phyloP scores from a whole-genome alignment of 2,888 invertebrate species.

The Resseliella maxima region DNA sequence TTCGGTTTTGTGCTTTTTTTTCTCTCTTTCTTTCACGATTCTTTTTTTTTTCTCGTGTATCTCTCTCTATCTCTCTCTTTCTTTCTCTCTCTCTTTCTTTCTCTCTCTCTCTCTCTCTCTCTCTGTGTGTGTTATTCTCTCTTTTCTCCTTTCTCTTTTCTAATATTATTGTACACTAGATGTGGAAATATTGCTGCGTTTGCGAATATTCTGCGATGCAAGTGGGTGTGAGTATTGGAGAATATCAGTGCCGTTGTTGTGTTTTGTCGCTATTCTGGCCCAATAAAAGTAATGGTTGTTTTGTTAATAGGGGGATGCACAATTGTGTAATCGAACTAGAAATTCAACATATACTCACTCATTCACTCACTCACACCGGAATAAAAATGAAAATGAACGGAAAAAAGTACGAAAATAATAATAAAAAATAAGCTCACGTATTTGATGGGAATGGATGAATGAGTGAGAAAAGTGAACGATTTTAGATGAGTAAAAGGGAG shows the following conservation, averaged over 20 bases:
- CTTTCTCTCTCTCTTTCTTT: background rate
- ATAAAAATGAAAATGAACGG: background rate
- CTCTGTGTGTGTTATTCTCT: no score
- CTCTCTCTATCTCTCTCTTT: no score
- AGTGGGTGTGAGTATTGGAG: background rate
- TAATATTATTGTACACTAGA: background rate
- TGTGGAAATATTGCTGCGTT: background rate
- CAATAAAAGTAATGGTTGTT: slow-evolving; percentile 37
- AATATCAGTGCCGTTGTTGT: background rate
- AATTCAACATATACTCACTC: background rate
- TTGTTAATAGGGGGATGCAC: slow-evolving; percentile 30
- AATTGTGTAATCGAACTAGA: background rate
- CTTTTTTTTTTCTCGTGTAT: background rate
- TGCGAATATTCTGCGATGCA: background rate
- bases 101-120: no score
- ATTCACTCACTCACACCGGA: background rate
- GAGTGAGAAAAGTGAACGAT: background rate
- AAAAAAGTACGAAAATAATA: background rate
- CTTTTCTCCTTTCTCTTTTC: background rate
- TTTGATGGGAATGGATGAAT: background rate
- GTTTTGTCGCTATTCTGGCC: background rate
- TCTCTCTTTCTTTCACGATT: background rate
- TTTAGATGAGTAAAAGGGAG: background rate
- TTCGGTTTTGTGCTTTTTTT: no score
- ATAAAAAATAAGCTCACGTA: slow-evolving; percentile 16